phyloP scores from a whole-genome alignment of 1,140 invertebrate genomes.

The Plutomurus gul region DNA sequence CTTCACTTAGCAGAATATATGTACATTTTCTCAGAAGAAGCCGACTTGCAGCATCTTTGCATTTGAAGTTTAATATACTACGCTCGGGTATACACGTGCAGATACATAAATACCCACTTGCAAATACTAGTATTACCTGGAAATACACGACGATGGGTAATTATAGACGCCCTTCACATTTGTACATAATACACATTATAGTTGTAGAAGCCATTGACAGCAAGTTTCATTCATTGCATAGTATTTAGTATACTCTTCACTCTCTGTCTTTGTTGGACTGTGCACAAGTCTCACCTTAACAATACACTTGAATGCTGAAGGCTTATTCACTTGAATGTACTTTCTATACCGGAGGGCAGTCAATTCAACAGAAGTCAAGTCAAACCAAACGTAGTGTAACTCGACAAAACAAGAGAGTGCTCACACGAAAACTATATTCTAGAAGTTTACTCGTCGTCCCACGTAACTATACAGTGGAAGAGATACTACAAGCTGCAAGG shows the following conservation, averaged over 20 bases:
- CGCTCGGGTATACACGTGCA: too few relatives aligned
- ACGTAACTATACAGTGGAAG: not conserved
- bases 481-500: not conserved
- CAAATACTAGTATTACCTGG: too few relatives aligned
- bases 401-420: not conserved
- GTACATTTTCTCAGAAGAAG: not conserved
- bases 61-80: too few relatives aligned
- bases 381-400: not conserved
- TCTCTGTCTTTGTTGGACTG: too few relatives aligned
- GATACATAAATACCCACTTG: too few relatives aligned
- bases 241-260: not conserved
- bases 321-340: not conserved
- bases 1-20: not conserved
- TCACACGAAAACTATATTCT: not conserved
- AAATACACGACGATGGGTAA: too few relatives aligned
- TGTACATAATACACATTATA: too few relatives aligned
- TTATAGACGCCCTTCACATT: too few relatives aligned
- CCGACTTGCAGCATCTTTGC: not conserved
- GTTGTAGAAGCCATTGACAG: too few relatives aligned
- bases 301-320: constrained; percentile 16
- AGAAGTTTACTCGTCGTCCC: not conserved
- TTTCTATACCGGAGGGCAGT: not conserved
- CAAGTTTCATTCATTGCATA: not conserved
- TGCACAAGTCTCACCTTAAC: too few relatives aligned
- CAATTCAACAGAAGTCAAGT: constrained; percentile 1